Evolutionary conservation across 2,113 vertebrate genomes (phyloP).

Genomic region (Promerops cafer): DNA sequence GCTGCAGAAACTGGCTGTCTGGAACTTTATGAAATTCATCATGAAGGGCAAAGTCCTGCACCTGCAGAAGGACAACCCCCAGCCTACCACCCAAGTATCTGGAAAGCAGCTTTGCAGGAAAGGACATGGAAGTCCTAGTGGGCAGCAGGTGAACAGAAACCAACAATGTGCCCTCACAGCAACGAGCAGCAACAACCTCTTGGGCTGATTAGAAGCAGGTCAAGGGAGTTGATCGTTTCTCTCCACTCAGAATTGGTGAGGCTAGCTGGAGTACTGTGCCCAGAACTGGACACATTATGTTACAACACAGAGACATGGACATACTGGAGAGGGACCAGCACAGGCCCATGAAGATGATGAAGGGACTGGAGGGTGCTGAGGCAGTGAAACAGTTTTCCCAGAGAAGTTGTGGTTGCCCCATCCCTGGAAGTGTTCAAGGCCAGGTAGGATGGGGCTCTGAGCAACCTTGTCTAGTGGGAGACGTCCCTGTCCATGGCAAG

Average conservation of each 20-base stretch:
- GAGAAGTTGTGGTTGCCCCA: not conserved
- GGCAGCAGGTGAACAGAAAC: not conserved
- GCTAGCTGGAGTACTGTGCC: not conserved
- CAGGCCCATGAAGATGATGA: not conserved
- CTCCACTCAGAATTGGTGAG: not conserved
- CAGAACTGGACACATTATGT: not conserved
- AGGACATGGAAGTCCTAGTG: not conserved
- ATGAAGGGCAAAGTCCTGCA: not conserved
- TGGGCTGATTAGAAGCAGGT: not conserved
- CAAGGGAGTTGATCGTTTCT: not conserved
- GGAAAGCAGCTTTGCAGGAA: not conserved
- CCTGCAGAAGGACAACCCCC: no score
- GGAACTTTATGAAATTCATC: not conserved
- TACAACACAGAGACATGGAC: not conserved
- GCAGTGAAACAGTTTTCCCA: not conserved
- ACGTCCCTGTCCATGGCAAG: not conserved
- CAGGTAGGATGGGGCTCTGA: not conserved
- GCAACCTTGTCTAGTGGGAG: not conserved
- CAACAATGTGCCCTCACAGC: not conserved
- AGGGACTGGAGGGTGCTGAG: not conserved
- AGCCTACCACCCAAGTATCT: not conserved
- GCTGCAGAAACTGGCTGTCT: not conserved
- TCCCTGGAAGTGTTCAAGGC: not conserved
- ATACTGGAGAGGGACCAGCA: not conserved
- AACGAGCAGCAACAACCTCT: not conserved